Evolutionary conservation across 2,888 invertebrate genomes (phyloP), one percentile per base, ranked within the genome.

Genomic region (Mesopsocus fuscifrons): DNA sequence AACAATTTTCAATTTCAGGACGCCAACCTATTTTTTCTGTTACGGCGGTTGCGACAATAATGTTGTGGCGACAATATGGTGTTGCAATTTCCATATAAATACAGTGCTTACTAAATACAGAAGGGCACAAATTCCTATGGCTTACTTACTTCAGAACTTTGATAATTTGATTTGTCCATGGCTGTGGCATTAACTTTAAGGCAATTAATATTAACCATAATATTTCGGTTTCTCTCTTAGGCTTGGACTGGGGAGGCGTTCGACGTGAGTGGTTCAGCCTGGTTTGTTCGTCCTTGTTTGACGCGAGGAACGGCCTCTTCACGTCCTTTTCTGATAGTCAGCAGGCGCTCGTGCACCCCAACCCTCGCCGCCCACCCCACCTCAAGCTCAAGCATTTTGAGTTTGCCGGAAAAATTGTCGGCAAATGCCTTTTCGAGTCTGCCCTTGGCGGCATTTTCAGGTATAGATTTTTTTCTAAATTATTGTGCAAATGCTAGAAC

Each of bases 181-280:
- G n/a, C n/a, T n/a, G n/a, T n/a, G n/a, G n/a, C n/a, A n/a, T n/a
- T n/a, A n/a, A n/a, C n/a, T n/a, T n/a, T n/a, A n/a, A n/a, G n/a
- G n/a, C n/a, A n/a, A n/a, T n/a, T n/a, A n/a, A n/a, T n/a, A n/a
- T n/a, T n/a, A n/a, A n/a, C n/a, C n/a, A n/a, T n/a, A n/a, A 17
- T 44, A 26, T 30, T 35, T 31, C n/a, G 1, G 23, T 45, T 43
- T 45, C n/a, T 30, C 34, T 54, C 57, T 18, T 55, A 84, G 85
- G 87, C 38, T 77, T 92, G 53, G 91, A 92, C 64, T 88, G 87
- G 88, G 92, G 92, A 50, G 92, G 92, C 3, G 69, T 92, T 35
- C 70, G 91, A 3, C 73, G 91, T 47, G 94, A 94, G 64, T 94
- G 92, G 92, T 89, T 92, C 64, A 89, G 91, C 51, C 61, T 88